Percentiles rank a stretch among this genome's conserved stretches.
Conservation (phyloP, 2,797 vertebrate genomes). For the Carcharodon carcharias region DNA sequence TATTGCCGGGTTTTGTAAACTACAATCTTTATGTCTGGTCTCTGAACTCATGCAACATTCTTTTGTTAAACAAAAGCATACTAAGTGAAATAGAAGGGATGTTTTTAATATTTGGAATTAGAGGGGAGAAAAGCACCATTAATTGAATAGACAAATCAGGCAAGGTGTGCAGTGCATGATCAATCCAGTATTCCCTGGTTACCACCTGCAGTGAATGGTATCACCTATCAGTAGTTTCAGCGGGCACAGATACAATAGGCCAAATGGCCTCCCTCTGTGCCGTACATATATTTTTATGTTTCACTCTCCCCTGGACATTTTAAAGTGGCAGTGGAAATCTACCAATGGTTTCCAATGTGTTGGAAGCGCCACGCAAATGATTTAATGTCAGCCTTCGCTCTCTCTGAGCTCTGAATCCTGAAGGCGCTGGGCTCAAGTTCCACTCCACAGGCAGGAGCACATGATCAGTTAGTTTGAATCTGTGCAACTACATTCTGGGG, state of each 20-base stretch:
- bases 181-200: neutral
- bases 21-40: neutral
- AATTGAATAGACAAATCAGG: neutral
- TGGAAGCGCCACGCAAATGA: neutral
- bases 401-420: neutral
- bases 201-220: neutral
- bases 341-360: neutral
- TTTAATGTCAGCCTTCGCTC: neutral
- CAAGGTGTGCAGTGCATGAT: neutral
- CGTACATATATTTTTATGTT: neutral
- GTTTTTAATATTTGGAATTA: neutral
- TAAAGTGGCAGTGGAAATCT: neutral
- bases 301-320: neutral
- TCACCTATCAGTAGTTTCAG: neutral
- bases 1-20: neutral
- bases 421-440: neutral
- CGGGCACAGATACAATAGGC: no score
- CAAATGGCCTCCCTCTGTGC: neutral
- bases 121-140: neutral
- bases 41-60: slow-evolving; percentile 6
- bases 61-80: neutral
- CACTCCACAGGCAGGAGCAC: neutral
- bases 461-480: neutral
- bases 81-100: neutral
- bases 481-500: neutral